Base-by-base conservation (phyloP, 2,113 vertebrate genomes). In the Macrotus californicus region DNA sequence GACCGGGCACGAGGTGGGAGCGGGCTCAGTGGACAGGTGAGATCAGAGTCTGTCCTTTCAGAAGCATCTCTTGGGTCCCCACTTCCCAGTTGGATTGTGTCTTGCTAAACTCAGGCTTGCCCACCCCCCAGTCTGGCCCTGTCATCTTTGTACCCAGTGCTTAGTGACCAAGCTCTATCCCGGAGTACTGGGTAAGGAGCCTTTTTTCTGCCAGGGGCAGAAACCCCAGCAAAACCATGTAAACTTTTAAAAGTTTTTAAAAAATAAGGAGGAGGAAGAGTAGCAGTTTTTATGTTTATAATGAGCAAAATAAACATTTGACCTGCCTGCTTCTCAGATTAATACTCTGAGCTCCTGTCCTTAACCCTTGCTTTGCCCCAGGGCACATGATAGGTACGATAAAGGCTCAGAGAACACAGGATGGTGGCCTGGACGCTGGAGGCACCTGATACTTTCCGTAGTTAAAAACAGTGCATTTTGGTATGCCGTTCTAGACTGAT, bases 251-350 rank as follows among this genome's bases (percentile, higher is more conserved):
- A 88, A 84, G 21, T 46, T 67, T 59, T 46, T 19, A 52, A 39
- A 36, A 39, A 79, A n/a, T 12, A 41, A 21, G 1, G 11, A 19
- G 3, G 6, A 69, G 36, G 1, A 18, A 84, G 6, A 72, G 18
- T 36, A 36, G 24, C 54, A 54, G 26, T 24, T 41, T 54, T 50
- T 39, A 82, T 67, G 29, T 50, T 73, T 73, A 83, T 87, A 93
- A 59, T 81, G 56, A 91, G 3, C 19, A 86, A 79, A 94, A 72
- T 92, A 80, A 89, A 48, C 18, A 29, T 16, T 9, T 77, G 67
- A 66, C 26, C 16, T 24, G 29, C 67, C 66, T 79, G 7, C 24
- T 82, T 48, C 70, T 75, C 29, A 83, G 4, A 21, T 52, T 46
- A 87, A 94, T 50, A 31, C 3, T 19, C 26, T 56, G 31, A 54